These are phyloP conservation scores for Mystacornis crossleyi DNA, from an alignment of 2,113 vertebrate species.

Conservation along the genomic window DNA sequence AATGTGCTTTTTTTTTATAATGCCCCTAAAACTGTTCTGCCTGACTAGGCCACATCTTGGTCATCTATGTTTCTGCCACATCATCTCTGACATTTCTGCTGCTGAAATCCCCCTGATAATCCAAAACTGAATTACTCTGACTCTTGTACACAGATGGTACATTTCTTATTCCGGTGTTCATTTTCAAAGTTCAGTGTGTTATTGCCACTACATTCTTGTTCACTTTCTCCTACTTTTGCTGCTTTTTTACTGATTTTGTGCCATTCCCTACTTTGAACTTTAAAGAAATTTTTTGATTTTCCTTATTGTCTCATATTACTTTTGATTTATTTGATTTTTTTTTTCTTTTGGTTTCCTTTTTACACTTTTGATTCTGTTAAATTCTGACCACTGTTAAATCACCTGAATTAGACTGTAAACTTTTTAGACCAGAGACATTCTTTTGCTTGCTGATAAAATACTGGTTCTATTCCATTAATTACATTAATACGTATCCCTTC, in stretches of 20 bases:
- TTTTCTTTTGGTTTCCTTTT: neutral
- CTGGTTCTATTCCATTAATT: neutral
- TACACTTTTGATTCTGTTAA: neutral
- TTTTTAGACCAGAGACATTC: neutral
- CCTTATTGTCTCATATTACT: neutral
- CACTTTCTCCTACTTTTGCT: neutral
- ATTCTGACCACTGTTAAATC: neutral
- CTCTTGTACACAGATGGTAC: neutral
- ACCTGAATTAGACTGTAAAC: neutral
- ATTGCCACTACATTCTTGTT: neutral
- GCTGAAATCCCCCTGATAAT: neutral
- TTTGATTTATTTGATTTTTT: neutral
- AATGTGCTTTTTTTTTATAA: neutral
- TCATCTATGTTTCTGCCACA: neutral
- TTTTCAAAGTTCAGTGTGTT: neutral
- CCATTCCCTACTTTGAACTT: neutral
- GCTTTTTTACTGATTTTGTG: neutral
- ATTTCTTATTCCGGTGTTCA: neutral
- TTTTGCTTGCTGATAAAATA: neutral
- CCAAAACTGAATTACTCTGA: neutral
- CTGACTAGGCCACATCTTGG: neutral
- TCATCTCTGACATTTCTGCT: neutral
- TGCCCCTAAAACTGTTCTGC: neutral
- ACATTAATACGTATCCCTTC: neutral
- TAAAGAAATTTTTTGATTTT: neutral